Evolutionary conservation across 2,888 invertebrate species (phyloP), one percentile per base, ranked within the genome.

Genomic region (Ormyrus labotus): DNA sequence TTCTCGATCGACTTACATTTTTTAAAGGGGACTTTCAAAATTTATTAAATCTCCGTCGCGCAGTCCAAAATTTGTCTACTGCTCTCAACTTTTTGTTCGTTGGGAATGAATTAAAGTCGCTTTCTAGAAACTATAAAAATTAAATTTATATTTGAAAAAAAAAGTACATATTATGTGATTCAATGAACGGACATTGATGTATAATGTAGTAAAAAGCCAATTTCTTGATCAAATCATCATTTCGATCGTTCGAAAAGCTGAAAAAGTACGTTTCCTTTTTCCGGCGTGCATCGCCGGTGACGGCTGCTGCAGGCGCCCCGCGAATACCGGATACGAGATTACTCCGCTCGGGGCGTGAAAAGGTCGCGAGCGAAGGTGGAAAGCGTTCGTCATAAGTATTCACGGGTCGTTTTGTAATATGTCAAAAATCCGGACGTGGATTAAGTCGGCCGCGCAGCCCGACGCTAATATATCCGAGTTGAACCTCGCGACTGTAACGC

Each of bases 331-430:
- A 61, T 72, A 61, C 53, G 45, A 51, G 61, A 53, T 72, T 72
- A 53, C 53, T 61, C 73, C 73, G 11, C 48, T 63, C 34, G 34
- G 63, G 77, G 81, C 72, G 68, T 57, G 77, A 71, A 79, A 76
- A 81, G 58, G 78, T 70, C 67, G 76, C 77, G 77, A 82, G 61
- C 34, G 34, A 76, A 79, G 70, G 69, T 61, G 75, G 74, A 83
- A 72, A 82, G 79, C 81, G 75, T 79, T 76, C 68, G 63, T 60
- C 79, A 83, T 84, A 84, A 84, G 86, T 86, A 85, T 86, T 86
- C 86, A 85, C 84, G 82, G 84, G 81, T 82, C 85, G 85, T 84
- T 85, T 86, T 85, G 84, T 85, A 84, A 85, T 85, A 85, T 81
- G 85, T 86, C 85, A 84, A 82, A 85, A 85, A 86, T 85, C 84